Conservation (phyloP, 2,797 vertebrate species). For the Petrocephalus schoutedeni region DNA sequence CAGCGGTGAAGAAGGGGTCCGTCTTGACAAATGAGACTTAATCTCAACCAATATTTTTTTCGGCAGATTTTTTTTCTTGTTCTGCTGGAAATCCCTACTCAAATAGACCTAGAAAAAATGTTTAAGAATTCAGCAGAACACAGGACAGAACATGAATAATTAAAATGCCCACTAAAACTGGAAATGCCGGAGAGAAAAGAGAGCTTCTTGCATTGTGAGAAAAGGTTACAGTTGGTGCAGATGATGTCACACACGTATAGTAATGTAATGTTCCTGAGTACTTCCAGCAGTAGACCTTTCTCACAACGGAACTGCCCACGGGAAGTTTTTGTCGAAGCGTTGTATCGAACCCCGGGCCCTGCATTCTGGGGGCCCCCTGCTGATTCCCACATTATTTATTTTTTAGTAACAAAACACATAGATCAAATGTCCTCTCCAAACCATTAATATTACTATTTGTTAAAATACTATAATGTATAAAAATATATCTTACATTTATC, state of each 20-base stretch:
- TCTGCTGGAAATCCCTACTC: not conserved
- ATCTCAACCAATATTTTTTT: not conserved
- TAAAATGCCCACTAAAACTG: not conserved
- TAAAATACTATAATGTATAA: not conserved
- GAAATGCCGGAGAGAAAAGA: not conserved
- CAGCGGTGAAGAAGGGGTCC: not conserved
- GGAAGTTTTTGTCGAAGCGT: too few relatives aligned
- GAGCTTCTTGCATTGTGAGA: not conserved
- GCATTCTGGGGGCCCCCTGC: not conserved
- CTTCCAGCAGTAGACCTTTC: not conserved
- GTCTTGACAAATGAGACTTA: slow-evolving; percentile 9
- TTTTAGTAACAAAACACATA: not conserved
- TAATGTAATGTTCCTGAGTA: not conserved
- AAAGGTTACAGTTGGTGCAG: not conserved
- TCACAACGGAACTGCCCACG: too few relatives aligned
- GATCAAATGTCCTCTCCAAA: not conserved
- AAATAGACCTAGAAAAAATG: not conserved
- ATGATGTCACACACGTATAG: not conserved
- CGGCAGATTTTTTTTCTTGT: not conserved
- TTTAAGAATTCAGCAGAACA: slow-evolving; percentile 2
- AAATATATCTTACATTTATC: not conserved
- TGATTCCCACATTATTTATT: not conserved
- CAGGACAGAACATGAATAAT: not conserved
- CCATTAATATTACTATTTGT: not conserved
- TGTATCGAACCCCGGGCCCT: not conserved